Evolutionary conservation across 1,140 invertebrate genomes (phyloP).

Genomic region (Heliothis subflexa): DNA sequence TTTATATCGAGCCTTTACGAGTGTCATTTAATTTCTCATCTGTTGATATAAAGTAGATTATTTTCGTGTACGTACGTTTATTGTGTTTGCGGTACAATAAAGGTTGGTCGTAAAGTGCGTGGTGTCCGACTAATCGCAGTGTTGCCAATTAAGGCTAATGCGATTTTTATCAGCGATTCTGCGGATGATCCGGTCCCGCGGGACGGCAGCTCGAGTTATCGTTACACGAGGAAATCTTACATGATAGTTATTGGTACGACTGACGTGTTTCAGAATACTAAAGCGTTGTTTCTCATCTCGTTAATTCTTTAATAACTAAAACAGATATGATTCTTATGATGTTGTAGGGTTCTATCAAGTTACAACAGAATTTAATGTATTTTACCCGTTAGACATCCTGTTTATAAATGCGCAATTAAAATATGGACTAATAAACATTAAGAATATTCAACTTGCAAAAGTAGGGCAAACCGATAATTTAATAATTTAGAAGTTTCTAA

Average conservation of each 20-base stretch:
- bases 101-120: constrained; percentile 36
- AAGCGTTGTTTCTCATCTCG: neutral
- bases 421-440: neutral
- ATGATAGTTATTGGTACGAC: constrained; percentile 18
- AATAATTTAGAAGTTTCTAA: constrained; percentile 22
- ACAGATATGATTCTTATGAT: no score
- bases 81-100: constrained; percentile 44
- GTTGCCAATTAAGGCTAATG: constrained; percentile 58
- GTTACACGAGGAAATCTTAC: constrained; percentile 59
- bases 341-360: no score
- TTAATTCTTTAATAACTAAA: no score
- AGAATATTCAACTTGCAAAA: neutral
- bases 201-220: constrained; percentile 50
- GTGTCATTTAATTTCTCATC: constrained; percentile 42
- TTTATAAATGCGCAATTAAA: no score
- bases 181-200: constrained; percentile 33
- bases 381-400: no score
- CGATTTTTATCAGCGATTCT: constrained; percentile 57
- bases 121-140: constrained; percentile 49
- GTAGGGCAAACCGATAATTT: neutral
- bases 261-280: neutral
- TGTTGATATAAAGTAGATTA: constrained; percentile 43
- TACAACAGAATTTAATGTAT: no score
- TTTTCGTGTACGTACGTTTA: constrained; percentile 22
- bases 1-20: constrained; percentile 35